A percentile compares a stretch with the other conserved stretches of the same genome.
Evolutionary conservation across 2,797 vertebrate species (phyloP).

Genomic region (Myotis planiceps): DNA sequence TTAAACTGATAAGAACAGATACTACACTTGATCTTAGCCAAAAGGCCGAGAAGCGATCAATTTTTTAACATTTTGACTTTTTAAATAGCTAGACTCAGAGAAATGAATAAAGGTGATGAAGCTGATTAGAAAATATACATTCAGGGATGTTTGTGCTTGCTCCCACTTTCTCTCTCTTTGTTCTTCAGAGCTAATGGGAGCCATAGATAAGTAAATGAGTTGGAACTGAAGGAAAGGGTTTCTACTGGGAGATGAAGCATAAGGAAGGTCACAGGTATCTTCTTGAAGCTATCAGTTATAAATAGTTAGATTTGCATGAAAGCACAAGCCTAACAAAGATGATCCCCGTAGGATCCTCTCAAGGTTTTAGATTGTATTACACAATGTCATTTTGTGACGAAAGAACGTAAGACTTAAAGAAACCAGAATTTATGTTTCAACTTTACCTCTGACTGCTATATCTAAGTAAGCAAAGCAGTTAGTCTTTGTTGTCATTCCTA

Average conservation of each 20-base stretch:
- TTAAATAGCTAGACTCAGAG: background rate
- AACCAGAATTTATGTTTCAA: background rate
- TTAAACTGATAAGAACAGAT: no score
- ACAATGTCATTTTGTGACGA: background rate
- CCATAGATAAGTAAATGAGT: conserved; percentile 25
- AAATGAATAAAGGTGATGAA: background rate
- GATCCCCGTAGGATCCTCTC: background rate
- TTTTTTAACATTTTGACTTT: background rate
- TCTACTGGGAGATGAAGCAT: background rate
- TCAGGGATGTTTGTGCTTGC: background rate
- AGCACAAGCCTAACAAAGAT: background rate
- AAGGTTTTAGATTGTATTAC: background rate
- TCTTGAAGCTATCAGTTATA: background rate
- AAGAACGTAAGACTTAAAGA: background rate
- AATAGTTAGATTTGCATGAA: conserved; percentile 30
- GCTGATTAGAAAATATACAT: background rate
- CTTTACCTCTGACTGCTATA: background rate
- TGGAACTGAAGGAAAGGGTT: conserved; percentile 4
- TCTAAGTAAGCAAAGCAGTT: background rate
- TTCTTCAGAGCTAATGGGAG: background rate
- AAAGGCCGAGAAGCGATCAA: no score
- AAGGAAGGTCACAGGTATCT: background rate
- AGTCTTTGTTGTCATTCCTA: background rate
- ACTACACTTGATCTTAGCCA: no score
- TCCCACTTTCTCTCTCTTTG: background rate